Percentiles rank a stretch among this genome's conserved stretches.
These are phyloP conservation scores for Paelopatides confundens DNA, from an alignment of 53 echinoderm and acorn worm genomes.

Conservation along the genomic window DNA sequence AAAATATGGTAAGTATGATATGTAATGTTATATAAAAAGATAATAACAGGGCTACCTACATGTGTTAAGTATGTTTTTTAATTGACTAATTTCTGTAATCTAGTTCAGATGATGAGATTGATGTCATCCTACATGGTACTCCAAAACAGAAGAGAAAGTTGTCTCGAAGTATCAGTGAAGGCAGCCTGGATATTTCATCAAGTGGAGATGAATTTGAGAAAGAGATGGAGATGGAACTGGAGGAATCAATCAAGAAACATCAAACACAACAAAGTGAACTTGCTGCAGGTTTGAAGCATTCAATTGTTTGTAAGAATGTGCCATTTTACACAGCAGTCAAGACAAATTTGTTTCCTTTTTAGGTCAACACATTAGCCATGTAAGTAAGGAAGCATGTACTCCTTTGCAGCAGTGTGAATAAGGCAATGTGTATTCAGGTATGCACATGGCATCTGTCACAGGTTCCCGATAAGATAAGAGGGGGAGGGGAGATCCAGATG, in stretches of 20 bases:
- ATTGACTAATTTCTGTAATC: background rate
- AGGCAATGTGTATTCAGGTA: background rate
- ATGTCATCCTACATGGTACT: constrained; percentile 95
- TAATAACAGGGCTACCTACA: too few relatives aligned
- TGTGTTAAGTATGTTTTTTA: too few relatives aligned
- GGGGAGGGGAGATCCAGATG: too few relatives aligned
- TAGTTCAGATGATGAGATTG: constrained; percentile 98
- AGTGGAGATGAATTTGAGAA: constrained; percentile 99
- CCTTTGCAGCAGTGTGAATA: too few relatives aligned
- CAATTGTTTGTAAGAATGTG: background rate
- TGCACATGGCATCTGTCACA: too few relatives aligned
- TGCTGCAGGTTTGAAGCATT: constrained; percentile 28
- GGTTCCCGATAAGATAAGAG: too few relatives aligned
- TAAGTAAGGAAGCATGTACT: too few relatives aligned
- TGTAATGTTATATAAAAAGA: too few relatives aligned
- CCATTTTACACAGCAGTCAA: too few relatives aligned
- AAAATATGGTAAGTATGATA: too few relatives aligned
- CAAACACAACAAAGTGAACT: constrained; percentile 65
- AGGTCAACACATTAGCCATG: too few relatives aligned
- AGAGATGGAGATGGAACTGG: constrained; percentile 94
- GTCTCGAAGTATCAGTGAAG: constrained; percentile 86
- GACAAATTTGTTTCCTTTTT: too few relatives aligned
- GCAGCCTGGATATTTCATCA: constrained; percentile 89
- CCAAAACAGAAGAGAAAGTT: constrained; percentile 86
- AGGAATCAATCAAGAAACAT: constrained; percentile 81